These are phyloP conservation scores for Setophaga petechia DNA, from an alignment of 2,113 vertebrate species.

Conservation along the genomic window DNA sequence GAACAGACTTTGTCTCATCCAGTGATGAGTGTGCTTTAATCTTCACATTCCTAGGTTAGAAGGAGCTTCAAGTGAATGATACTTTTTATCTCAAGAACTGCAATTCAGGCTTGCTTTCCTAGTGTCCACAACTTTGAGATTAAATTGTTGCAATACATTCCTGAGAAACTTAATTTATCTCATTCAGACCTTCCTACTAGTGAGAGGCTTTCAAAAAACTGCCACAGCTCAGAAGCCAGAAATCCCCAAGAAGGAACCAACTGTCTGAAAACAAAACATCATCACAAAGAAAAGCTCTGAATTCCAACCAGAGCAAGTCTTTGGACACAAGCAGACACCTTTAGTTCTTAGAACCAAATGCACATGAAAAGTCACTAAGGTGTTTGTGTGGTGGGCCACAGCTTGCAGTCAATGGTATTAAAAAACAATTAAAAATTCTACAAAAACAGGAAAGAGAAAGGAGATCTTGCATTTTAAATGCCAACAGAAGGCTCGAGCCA, in stretches of 20 bases:
- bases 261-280: not conserved
- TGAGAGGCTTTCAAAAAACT: not conserved
- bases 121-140: not conserved
- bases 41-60: not conserved
- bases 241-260: not conserved
- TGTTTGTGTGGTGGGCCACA: not conserved
- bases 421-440: not conserved
- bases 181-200: not conserved
- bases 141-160: not conserved
- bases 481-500: not conserved
- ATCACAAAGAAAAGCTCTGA: not conserved
- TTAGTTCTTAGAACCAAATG: not conserved
- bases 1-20: not conserved
- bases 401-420: not conserved
- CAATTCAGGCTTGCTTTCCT: not conserved
- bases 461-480: not conserved
- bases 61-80: not conserved
- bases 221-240: not conserved
- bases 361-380: not conserved
- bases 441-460: not conserved
- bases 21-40: not conserved
- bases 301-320: not conserved
- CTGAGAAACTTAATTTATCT: not conserved
- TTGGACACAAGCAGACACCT: not conserved
- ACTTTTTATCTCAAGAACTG: not conserved